These are phyloP conservation scores for Diplolepis rosae DNA, from an alignment of 2,888 invertebrate genomes.

Conservation along the genomic window DNA sequence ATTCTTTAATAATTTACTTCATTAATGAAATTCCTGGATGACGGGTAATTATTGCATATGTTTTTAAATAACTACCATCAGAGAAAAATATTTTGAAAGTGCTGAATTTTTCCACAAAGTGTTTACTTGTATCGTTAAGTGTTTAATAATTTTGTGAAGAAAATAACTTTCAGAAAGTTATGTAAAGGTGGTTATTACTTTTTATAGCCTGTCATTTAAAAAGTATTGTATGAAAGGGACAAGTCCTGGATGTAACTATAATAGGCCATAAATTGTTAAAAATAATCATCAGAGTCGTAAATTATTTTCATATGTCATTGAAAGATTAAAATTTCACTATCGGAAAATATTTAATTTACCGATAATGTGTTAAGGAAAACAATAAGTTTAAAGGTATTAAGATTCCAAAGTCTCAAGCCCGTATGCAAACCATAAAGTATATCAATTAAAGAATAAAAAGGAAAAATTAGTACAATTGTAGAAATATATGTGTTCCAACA, in stretches of 20 bases:
- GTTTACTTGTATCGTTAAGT: neutral
- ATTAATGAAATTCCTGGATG: too few relatives aligned
- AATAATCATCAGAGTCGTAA: neutral
- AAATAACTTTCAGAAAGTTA: neutral
- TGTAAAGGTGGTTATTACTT: neutral
- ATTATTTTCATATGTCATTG: neutral
- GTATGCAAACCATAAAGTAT: too few relatives aligned
- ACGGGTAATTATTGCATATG: too few relatives aligned
- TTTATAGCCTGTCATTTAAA: neutral
- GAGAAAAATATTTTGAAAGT: neutral
- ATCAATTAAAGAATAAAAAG: too few relatives aligned
- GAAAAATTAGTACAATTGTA: too few relatives aligned
- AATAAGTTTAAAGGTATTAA: neutral
- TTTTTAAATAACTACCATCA: neutral
- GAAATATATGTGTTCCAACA: too few relatives aligned
- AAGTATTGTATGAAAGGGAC: neutral
- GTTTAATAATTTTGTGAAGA: neutral
- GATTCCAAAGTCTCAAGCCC: too few relatives aligned
- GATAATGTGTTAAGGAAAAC: neutral
- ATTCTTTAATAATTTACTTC: too few relatives aligned
- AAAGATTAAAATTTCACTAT: neutral
- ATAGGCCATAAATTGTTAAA: neutral
- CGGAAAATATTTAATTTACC: neutral
- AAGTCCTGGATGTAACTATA: neutral
- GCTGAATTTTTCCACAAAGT: neutral